These are phyloP conservation scores for Trinorchestia longiramus DNA, from an alignment of 1,140 invertebrate species.

Conservation along the genomic window DNA sequence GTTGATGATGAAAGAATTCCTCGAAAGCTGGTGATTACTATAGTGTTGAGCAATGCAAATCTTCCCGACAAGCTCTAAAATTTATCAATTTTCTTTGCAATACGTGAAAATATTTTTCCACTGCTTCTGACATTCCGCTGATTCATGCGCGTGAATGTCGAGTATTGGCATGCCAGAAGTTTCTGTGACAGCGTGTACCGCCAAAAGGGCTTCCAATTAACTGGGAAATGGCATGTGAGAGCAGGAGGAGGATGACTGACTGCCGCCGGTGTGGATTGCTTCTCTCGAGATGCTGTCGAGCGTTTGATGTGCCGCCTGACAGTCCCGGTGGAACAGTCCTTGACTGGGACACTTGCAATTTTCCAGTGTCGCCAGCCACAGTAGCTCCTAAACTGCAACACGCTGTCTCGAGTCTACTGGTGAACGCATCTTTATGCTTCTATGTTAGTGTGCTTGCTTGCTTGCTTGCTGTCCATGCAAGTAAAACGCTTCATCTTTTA, in stretches of 20 bases:
- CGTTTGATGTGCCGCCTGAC: constrained; percentile 28
- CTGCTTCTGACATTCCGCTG: background rate
- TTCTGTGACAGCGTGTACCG: background rate
- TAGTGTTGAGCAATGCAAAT: background rate
- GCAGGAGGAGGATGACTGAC: background rate
- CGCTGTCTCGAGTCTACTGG: background rate
- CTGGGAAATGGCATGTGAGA: background rate
- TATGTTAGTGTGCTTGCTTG: background rate
- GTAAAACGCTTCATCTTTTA: background rate
- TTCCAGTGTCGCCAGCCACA: background rate
- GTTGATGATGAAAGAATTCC: background rate
- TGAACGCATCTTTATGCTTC: background rate
- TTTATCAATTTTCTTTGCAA: background rate
- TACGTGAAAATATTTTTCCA: background rate
- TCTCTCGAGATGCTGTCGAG: constrained; percentile 13
- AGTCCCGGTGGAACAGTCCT: background rate
- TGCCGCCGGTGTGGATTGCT: constrained; percentile 26
- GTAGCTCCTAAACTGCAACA: background rate
- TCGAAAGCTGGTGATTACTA: background rate
- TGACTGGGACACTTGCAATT: background rate
- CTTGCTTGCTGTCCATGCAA: background rate
- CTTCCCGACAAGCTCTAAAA: background rate
- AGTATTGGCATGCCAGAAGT: background rate
- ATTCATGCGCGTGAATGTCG: background rate
- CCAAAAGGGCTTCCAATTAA: background rate